A percentile compares a stretch with the other conserved stretches of the same genome.
These are phyloP conservation scores for Craseonycteris thonglongyai DNA, from an alignment of 2,113 vertebrate genomes.

Conservation along the genomic window DNA sequence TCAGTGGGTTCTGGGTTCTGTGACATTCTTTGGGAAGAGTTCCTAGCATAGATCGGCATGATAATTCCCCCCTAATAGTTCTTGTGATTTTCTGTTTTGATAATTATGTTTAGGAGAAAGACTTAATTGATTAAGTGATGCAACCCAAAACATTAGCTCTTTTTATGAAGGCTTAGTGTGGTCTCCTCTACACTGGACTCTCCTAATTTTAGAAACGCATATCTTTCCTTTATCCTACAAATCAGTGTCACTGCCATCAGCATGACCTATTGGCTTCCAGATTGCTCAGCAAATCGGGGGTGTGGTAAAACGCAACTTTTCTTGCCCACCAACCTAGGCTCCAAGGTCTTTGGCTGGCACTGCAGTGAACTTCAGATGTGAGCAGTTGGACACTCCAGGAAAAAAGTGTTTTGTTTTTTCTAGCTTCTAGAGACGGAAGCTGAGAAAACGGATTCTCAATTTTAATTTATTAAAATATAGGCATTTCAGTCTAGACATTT, in stretches of 20 bases:
- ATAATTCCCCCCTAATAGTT: neutral
- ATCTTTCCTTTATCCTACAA: constrained; percentile 51
- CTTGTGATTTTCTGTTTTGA: neutral
- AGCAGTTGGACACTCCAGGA: neutral
- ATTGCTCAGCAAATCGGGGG: constrained; percentile 90
- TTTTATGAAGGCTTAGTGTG: neutral
- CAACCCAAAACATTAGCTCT: neutral
- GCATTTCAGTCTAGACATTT: neutral
- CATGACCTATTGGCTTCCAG: constrained; percentile 88
- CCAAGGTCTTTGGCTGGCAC: constrained; percentile 87
- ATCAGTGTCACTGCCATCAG: constrained; percentile 86
- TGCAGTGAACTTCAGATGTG: constrained; percentile 79
- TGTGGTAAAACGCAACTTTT: constrained; percentile 86
- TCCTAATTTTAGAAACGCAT: neutral
- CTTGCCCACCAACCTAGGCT: constrained; percentile 87
- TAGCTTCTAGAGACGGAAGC: neutral
- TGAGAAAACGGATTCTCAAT: neutral
- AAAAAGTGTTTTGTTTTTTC: neutral
- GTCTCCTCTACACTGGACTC: rapidly evolving
- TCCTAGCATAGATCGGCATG: neutral
- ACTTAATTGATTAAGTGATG: neutral
- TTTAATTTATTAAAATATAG: neutral
- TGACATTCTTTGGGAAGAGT: neutral
- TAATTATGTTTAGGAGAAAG: neutral
- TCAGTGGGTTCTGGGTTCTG: neutral